Evolutionary conservation across 1,140 invertebrate genomes (phyloP), one percentile per base, ranked within the genome.

Genomic region (Episyrphus balteatus): DNA sequence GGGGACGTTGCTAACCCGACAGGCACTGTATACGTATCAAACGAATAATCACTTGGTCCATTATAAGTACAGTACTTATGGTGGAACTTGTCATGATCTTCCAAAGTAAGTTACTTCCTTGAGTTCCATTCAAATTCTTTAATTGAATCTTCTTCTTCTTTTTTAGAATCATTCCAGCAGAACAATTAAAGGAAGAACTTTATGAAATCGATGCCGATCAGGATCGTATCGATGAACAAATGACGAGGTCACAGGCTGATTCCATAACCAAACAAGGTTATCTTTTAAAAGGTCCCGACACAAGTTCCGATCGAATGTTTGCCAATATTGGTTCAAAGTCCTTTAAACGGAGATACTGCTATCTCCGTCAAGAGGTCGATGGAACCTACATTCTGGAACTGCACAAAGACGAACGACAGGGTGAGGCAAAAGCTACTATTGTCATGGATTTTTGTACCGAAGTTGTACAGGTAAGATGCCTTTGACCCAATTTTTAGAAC

Each of bases 391-490:
- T 90, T 56, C 73, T 95, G 17, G 88, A 93, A 70, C 78, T 94
- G 56, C 88, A 88, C 62, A 95, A 94, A 73, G 91, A 94, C 73
- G 89, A 94, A 46, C 88, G 85, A 61, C 91, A 89, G 69, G 80
- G 78, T 3, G 90, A 94, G 58, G 83, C 85, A 1, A 93, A 93
- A 71, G 79, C 86, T 49, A 86, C 86, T n/a, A 88, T 94, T 68
- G 88, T 89, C 50, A 84, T 95, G 80, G 91, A 94, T 66, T 88
- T 91, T 70, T 93, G 90, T 60, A 83, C 82, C 2, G 86, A 92
- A 66, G 86, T 92, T 55, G 76, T 88, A 40, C 82, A 83, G 68
- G 86, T 88, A 71, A 73, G 59, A 58, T 36, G 10, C 14, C n/a
- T n/a, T n/a, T n/a, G n/a, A n/a, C n/a, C n/a, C n/a, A n/a, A n/a